Conservation (phyloP, 2,113 vertebrate genomes). For the Tretioscincus oriximinensis region DNA sequence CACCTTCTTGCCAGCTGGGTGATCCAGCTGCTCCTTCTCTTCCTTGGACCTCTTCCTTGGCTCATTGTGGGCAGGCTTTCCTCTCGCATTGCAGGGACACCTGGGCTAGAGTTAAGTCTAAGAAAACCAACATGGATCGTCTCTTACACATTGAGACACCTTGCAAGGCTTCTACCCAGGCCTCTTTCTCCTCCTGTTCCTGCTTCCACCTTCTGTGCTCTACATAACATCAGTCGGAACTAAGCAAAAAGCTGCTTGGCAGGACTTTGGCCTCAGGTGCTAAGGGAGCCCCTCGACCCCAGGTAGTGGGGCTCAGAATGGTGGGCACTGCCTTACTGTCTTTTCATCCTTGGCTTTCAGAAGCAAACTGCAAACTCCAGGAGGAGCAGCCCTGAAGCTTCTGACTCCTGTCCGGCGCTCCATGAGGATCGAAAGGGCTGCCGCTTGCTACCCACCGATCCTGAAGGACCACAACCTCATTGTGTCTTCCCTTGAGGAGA, state of each 20-base stretch:
- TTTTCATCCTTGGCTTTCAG: slow-evolving; percentile 22
- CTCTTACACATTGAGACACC: no score
- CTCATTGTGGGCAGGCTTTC: background rate
- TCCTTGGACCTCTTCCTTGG: background rate
- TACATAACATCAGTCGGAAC: no score
- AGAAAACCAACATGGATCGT: no score
- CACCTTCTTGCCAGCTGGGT: background rate
- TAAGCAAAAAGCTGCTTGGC: no score
- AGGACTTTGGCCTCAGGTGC: no score
- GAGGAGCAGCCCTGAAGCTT: slow-evolving; percentile 48
- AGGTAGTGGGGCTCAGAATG: no score
- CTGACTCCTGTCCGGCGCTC: slow-evolving; percentile 74
- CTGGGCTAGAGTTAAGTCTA: background rate
- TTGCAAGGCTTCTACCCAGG: no score
- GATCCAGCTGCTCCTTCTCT: no score
- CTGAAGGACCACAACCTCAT: slow-evolving; percentile 69
- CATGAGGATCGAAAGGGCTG: slow-evolving; percentile 34
- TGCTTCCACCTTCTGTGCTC: background rate
- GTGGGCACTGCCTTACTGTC: no score
- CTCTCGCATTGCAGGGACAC: background rate
- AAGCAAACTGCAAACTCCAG: slow-evolving; percentile 18
- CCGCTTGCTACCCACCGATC: slow-evolving; percentile 54
- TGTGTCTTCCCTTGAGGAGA: slow-evolving; percentile 69
- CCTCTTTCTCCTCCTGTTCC: background rate
- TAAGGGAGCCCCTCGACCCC: no score